These are phyloP conservation scores for Chaenodraco wilsoni DNA, from an alignment of 2,797 vertebrate species.

Conservation along the genomic window DNA sequence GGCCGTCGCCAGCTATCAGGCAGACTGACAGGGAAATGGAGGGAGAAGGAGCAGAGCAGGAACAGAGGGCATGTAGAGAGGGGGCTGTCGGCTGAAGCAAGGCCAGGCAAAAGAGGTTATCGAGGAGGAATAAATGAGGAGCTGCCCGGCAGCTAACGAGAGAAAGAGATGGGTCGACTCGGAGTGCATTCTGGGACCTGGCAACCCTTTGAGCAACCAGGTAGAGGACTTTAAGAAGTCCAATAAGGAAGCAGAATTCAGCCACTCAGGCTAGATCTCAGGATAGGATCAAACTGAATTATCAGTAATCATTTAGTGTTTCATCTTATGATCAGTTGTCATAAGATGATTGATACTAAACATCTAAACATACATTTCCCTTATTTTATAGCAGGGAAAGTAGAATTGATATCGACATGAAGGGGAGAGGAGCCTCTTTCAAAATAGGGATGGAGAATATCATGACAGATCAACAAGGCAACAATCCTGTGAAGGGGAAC, in stretches of 20 bases:
- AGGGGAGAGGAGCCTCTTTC: not conserved
- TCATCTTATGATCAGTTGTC: slow-evolving; percentile 24
- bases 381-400: slow-evolving; percentile 8
- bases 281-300: slow-evolving; percentile 5
- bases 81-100: slow-evolving; percentile 53
- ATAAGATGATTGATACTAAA: slow-evolving; percentile 19
- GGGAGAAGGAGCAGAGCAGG: slow-evolving; percentile 69
- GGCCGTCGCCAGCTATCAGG: slow-evolving; percentile 85
- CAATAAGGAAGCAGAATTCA: slow-evolving; percentile 14
- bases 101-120: slow-evolving; percentile 50
- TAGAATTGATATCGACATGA: not conserved
- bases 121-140: slow-evolving; percentile 36
- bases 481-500: slow-evolving; percentile 48
- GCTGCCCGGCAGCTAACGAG: slow-evolving; percentile 57
- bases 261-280: slow-evolving; percentile 10
- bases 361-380: not conserved
- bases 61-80: slow-evolving; percentile 34
- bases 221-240: slow-evolving; percentile 34
- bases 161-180: slow-evolving; percentile 48
- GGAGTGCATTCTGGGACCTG: slow-evolving; percentile 61
- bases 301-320: slow-evolving; percentile 22
- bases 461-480: slow-evolving; percentile 33
- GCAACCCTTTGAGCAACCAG: slow-evolving; percentile 14
- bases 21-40: slow-evolving; percentile 83
- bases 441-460: slow-evolving; percentile 28